Evolutionary conservation across 1,140 invertebrate species (phyloP), one percentile per base, ranked within the genome.

Genomic region (Aphelenchoides avenae): DNA sequence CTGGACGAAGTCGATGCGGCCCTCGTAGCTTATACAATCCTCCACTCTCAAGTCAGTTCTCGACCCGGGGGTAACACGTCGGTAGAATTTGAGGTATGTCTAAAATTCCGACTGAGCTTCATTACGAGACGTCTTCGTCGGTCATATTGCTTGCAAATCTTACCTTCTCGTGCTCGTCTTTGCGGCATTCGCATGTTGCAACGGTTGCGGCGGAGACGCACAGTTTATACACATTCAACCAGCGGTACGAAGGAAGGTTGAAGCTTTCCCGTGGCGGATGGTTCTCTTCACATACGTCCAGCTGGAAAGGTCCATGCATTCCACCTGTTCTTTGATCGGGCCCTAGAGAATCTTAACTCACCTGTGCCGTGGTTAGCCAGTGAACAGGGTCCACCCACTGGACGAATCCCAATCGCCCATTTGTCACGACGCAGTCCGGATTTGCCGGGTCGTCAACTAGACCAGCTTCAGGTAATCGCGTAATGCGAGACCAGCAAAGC

Each of bases 351-450:
- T 20, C 31, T 3, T 7, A 37, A 42, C 53, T 26, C 15, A 60
- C 55, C 37, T 61, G 30, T 6, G 56, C 39, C n/a, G 58, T 29
- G 36, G 55, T 57, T 44, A 49, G 30, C 55, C 55, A 57, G 24
- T 57, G 54, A 3, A 55, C 49, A 22, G 55, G 55, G 47, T 57
- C 55, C 18, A 57, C 44, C 55, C 55, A 57, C 27, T 57, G 55
- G 26, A 57, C 5, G 29, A 41, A 55, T 0, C 55, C 55, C 34
- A 40, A 22, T 7, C 55, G 52, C 3, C 51, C 39, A 27, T 34
- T 58, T 2, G 55, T 41, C 11, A 57, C 15, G 18, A 57, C 15
- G 11, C 44, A 57, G 29, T 57, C 53, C 11, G 55, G 55, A 13
- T 55, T 26, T 26, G 20, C 30, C 13, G 22, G 22, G 20, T 57